phyloP scores from a whole-genome alignment of 2,888 invertebrate species.

The Tenthredo mesomela region DNA sequence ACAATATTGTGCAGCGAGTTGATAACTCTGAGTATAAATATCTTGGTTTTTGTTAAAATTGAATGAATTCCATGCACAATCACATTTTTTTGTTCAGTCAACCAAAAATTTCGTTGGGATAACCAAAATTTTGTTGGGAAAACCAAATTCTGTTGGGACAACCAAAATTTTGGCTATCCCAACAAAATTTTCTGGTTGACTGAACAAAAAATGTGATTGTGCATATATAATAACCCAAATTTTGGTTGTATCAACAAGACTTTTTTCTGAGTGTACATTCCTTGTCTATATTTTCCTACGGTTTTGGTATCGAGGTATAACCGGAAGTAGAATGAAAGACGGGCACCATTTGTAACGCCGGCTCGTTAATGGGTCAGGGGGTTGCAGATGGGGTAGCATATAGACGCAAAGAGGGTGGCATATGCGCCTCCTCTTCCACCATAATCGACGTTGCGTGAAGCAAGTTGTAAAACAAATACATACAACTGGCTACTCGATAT shows the following conservation, averaged over 20 bases:
- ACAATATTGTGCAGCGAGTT: background rate
- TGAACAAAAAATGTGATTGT: too few relatives aligned
- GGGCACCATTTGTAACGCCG: conserved; percentile 35
- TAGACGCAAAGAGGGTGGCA: conserved; percentile 13
- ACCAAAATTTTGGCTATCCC: too few relatives aligned
- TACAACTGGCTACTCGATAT: background rate
- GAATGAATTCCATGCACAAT: too few relatives aligned
- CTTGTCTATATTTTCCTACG: background rate
- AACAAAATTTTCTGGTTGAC: too few relatives aligned
- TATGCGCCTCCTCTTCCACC: conserved; percentile 12
- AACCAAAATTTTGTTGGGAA: too few relatives aligned
- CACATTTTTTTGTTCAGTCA: too few relatives aligned
- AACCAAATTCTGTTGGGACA: too few relatives aligned
- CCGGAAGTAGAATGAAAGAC: conserved; percentile 46
- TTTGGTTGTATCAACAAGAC: background rate
- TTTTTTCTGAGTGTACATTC: background rate
- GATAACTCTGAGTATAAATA: background rate
- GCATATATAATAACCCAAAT: too few relatives aligned
- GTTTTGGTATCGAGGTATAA: background rate
- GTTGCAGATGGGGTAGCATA: conserved; percentile 35
- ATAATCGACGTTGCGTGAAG: conserved; percentile 42
- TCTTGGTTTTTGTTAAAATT: background rate
- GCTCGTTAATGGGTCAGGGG: conserved; percentile 43
- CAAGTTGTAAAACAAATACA: background rate
- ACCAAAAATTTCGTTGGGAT: too few relatives aligned